A percentile compares a stretch with the other conserved stretches of the same genome.
Evolutionary conservation across 2,797 vertebrate species (phyloP).

Genomic region (Scomberomorus guttatus): DNA sequence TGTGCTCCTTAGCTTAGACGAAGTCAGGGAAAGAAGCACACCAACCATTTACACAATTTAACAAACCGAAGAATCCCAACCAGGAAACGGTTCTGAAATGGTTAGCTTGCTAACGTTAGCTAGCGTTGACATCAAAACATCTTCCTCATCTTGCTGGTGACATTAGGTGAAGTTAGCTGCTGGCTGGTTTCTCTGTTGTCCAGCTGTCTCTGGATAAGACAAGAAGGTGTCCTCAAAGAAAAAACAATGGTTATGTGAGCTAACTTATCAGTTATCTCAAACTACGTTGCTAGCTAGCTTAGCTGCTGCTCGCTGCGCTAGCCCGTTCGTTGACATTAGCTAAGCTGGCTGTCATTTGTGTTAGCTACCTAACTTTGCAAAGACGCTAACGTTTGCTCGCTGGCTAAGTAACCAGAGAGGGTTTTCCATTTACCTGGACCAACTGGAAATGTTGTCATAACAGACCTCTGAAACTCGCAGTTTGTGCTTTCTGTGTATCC

Average conservation of each 20-base stretch:
- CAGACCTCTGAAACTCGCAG: slow-evolving; percentile 60
- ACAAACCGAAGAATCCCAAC: slow-evolving; percentile 54
- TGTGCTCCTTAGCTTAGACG: neutral
- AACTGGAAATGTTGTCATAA: slow-evolving; percentile 74
- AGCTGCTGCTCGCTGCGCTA: slow-evolving; percentile 58
- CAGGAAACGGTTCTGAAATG: slow-evolving; percentile 75
- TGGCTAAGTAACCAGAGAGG: neutral
- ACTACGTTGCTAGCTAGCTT: slow-evolving; percentile 55
- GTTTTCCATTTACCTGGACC: slow-evolving; percentile 73
- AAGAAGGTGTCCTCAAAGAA: neutral
- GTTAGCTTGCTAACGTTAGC: slow-evolving; percentile 66
- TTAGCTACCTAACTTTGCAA: slow-evolving; percentile 52
- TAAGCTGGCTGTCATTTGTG: slow-evolving; percentile 57
- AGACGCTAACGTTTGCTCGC: slow-evolving; percentile 25
- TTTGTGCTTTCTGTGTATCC: slow-evolving; percentile 50
- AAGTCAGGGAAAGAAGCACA: neutral
- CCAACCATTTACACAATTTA: neutral
- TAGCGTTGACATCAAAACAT: slow-evolving; percentile 66
- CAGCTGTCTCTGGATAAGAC: neutral
- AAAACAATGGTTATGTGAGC: neutral
- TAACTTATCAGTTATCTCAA: slow-evolving; percentile 24
- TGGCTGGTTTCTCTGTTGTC: neutral
- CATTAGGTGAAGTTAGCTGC: slow-evolving; percentile 23
- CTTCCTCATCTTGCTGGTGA: slow-evolving; percentile 24
- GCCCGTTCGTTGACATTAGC: slow-evolving; percentile 75